Evolutionary conservation across 2,113 vertebrate genomes (phyloP), one percentile per base, ranked within the genome.

Genomic region (Aegotheles bennettii): DNA sequence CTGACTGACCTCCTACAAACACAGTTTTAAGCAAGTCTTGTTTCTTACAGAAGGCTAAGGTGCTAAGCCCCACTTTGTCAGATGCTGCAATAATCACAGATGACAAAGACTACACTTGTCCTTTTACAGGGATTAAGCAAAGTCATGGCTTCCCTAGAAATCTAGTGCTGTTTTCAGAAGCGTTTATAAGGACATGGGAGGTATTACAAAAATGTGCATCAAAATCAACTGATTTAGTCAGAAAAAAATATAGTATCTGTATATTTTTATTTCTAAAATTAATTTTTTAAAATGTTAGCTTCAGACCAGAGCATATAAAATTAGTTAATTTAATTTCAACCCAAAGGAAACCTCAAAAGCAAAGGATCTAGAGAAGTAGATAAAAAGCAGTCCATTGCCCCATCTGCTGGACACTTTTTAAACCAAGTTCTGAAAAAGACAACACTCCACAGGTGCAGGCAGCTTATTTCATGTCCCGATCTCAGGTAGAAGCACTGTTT

Each of bases 321-420:
- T 38, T 2, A 70, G 18, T 75, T 40, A 7, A 12, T 36, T 56
- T 43, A 2, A 68, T 47, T 73, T 59, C 60, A 84, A 33, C 13
- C 15, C 24, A 16, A 65, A 71, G 43, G 59, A 61, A 78, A 21
- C 6, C 19, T 64, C 26, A 36, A 57, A 47, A 40, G 0, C 16
- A 23, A 48, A 85, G 67, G 21, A 7, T 11, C 40, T 60, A n/a
- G n/a, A n/a, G n/a, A n/a, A n/a, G 75, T 6, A 43, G 31, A 29
- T 59, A 69, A 90, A 96, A 84, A 74, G 76, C 89, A 95, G 95
- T 77, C 78, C 91, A 96, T 93, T 92, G 97, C 96, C 89, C 98
- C 98, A 98, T 95, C 98, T 98, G 90, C 96, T 97, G 98, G 96
- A 36, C 73, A 5, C 18, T 82, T 84, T 3, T 26, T 36, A n/a